These are phyloP conservation scores for Physeter macrocephalus DNA, from an alignment of 2,113 vertebrate genomes.

Conservation along the genomic window DNA sequence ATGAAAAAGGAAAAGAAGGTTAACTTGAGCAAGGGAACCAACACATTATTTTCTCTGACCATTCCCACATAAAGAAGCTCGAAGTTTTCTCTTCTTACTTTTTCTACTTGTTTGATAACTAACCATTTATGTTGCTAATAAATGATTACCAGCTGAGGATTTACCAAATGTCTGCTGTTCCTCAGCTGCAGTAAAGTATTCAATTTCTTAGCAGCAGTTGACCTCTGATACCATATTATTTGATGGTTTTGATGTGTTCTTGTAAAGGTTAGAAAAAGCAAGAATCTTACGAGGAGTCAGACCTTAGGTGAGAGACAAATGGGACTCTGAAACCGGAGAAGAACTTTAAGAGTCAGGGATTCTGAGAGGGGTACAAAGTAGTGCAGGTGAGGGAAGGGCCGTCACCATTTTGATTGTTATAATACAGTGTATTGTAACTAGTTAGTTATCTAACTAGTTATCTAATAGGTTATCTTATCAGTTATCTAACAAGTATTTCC, in stretches of 20 bases:
- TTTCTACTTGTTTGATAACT: not conserved
- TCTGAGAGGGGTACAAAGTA: not conserved
- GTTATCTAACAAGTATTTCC: not conserved
- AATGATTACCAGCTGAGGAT: not conserved
- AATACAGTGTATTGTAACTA: not conserved
- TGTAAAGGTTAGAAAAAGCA: conserved; percentile 38
- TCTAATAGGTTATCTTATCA: not conserved
- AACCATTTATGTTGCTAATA: conserved; percentile 17
- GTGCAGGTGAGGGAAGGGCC: not conserved
- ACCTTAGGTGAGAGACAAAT: conserved; percentile 27
- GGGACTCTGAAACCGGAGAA: not conserved
- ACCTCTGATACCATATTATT: conserved; percentile 20
- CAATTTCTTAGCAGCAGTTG: conserved; percentile 5
- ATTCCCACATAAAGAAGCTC: not conserved
- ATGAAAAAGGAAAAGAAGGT: not conserved
- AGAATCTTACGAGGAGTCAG: conserved; percentile 14
- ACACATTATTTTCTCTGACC: not conserved
- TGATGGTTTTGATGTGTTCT: conserved; percentile 27
- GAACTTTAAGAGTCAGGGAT: not conserved
- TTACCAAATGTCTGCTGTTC: not conserved
- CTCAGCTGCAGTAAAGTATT: not conserved
- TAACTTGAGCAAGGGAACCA: not conserved
- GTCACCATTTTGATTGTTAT: not conserved
- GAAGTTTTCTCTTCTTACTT: not conserved
- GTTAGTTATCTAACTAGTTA: not conserved